Evolutionary conservation across 2,113 vertebrate species (phyloP).

Genomic region (Varanus komodoensis): DNA sequence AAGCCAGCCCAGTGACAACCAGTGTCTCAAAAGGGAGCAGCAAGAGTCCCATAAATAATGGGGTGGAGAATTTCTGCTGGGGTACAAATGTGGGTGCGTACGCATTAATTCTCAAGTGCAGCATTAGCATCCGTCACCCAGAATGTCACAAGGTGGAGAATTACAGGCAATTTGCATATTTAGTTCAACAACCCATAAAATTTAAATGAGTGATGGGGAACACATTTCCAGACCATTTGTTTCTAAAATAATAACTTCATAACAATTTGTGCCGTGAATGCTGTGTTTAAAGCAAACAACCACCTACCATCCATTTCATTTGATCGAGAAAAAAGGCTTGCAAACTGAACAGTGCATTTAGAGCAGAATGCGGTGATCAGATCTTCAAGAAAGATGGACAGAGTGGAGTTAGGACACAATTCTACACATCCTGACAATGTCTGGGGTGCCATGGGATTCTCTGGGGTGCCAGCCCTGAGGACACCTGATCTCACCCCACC

Average conservation of each 20-base stretch:
- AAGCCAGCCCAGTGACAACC: slow-evolving; percentile 30
- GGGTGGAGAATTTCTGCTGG: slow-evolving; percentile 35
- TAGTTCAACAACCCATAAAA: slow-evolving; percentile 33
- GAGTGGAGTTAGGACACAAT: background rate
- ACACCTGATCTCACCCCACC: too few species aligned
- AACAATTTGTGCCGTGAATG: slow-evolving; percentile 46
- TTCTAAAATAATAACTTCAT: slow-evolving; percentile 45
- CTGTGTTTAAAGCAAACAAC: slow-evolving; percentile 33
- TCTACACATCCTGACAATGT: too few species aligned
- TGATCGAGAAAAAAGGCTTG: slow-evolving; percentile 36
- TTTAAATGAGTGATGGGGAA: slow-evolving; percentile 31
- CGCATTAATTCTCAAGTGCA: slow-evolving; percentile 34
- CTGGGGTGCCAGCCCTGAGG: too few species aligned
- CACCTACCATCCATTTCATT: slow-evolving; percentile 27
- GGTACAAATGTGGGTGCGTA: slow-evolving; percentile 24
- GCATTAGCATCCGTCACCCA: slow-evolving; percentile 12
- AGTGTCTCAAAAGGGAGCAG: slow-evolving; percentile 41
- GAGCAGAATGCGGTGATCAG: slow-evolving; percentile 45
- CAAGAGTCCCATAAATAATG: slow-evolving; percentile 20
- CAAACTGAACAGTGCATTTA: slow-evolving; percentile 36
- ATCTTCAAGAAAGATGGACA: slow-evolving; percentile 66
- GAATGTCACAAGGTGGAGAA: slow-evolving; percentile 19
- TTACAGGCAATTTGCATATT: slow-evolving; percentile 14
- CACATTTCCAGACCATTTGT: slow-evolving; percentile 43
- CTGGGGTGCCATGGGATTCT: too few species aligned